Evolutionary conservation across 2,113 vertebrate species (phyloP), one percentile per base, ranked within the genome.

Genomic region (Heterochromis multidens): DNA sequence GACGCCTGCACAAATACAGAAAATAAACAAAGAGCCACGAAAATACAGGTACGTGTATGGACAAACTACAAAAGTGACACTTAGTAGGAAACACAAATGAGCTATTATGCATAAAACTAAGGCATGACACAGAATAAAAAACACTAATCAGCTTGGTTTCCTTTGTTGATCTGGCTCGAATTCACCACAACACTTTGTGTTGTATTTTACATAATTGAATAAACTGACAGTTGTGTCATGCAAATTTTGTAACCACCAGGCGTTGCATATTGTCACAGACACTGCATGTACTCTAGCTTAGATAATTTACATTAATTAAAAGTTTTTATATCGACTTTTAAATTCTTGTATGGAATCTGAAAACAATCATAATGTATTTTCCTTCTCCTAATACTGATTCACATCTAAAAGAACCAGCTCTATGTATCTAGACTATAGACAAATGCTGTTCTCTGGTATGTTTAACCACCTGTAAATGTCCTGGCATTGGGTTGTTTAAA

Each of bases 391-490:
- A 65, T 7, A 76, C 40, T 35, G 17, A 40, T 29, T 43, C 16
- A 37, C 10, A 43, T 58, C 11, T 25, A 37, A 37, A n/a, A 27
- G 11, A 46, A 16, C 31, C 1, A 35, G 8, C 49, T 11, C 33
- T 12, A 7, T 54, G 40, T 23, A 58, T 40, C 11, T 35, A 23
- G 52, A 76, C 72, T 62, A 19, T 7, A 21, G 21, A 25, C 37
- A 10, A 57, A 59, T 1, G 5, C 35, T 85, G 70, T 37, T 77
- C 43, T 67, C 31, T 27, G 33, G 8, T 67, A 70, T 74, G 19
- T 65, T 89, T 74, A 82, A 86, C 74, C 43, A 82, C 67, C 46
- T 80, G 40, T 83, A 76, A 74, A 84, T 43, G 77, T 49, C 65
- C 60, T 74, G 19, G 12, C 63, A 57, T 27, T 10, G 25, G 35